These are phyloP conservation scores for Cichladusa arquata DNA, from an alignment of 2,113 vertebrate species.

Conservation along the genomic window DNA sequence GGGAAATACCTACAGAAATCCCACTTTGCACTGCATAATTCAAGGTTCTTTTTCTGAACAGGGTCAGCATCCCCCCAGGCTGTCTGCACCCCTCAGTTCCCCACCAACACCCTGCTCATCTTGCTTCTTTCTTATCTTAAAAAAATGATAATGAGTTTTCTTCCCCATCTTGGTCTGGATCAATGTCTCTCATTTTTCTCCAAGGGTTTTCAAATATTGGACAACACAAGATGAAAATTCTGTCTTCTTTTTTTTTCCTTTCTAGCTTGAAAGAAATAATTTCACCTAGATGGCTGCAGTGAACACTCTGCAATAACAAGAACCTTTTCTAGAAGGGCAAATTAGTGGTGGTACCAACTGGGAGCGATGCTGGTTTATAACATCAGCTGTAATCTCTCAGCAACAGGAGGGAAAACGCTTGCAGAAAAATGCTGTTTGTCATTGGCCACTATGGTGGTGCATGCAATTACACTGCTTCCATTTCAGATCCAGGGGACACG, in stretches of 20 bases:
- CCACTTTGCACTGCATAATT: background rate
- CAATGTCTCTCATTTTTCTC: background rate
- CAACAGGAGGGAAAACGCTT: background rate
- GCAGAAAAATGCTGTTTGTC: slow-evolving; percentile 35
- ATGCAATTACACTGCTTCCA: background rate
- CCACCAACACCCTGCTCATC: background rate
- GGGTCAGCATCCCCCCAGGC: background rate
- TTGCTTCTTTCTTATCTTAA: background rate
- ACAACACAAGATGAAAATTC: background rate
- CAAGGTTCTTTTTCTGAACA: background rate
- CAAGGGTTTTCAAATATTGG: background rate
- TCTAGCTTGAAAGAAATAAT: background rate
- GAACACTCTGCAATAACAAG: background rate
- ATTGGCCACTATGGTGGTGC: background rate
- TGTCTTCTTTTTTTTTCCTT: background rate
- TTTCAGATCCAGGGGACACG: background rate
- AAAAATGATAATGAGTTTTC: background rate
- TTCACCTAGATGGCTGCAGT: background rate
- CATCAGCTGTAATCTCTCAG: slow-evolving; percentile 46
- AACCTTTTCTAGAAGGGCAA: slow-evolving; percentile 26
- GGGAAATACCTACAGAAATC: background rate
- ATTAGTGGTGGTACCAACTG: slow-evolving; percentile 22
- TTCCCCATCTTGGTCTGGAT: background rate
- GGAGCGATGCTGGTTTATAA: background rate
- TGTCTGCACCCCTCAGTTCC: background rate